Conservation (phyloP, 2,797 vertebrate genomes). For the Cryptoprocta ferox region DNA sequence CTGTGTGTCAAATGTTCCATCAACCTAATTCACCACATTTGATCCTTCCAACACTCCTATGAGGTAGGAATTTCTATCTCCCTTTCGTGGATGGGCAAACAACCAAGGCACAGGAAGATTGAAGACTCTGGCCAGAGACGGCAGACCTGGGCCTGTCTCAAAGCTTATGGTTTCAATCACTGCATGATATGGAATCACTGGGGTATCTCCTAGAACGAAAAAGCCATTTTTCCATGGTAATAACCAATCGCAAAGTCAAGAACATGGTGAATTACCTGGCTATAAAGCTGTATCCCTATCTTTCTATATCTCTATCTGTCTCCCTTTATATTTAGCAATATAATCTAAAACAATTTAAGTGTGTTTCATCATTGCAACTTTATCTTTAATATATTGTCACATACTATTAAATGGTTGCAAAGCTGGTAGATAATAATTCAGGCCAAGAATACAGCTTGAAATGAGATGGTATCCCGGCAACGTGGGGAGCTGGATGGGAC, state of each 20-base stretch:
- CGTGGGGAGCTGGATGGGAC: rapidly evolving
- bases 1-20: rapidly evolving
- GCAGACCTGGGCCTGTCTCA: not conserved
- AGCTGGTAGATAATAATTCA: not conserved
- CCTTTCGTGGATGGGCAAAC: not conserved
- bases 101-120: not conserved
- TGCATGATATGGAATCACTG: not conserved
- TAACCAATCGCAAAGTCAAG: not conserved
- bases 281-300: not conserved
- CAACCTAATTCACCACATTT: not conserved
- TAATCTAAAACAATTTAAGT: not conserved
- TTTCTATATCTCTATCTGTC: not conserved
- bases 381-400: not conserved
- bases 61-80: not conserved
- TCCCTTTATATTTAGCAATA: not conserved
- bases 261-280: not conserved
- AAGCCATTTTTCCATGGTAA: not conserved
- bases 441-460: not conserved
- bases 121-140: not conserved
- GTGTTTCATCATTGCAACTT: not conserved
- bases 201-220: not conserved
- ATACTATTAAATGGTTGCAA: not conserved
- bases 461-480: not conserved
- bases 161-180: not conserved
- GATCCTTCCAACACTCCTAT: not conserved